Base-by-base conservation (phyloP, 2,888 invertebrate genomes). In the Cheilosia variabilis region DNA sequence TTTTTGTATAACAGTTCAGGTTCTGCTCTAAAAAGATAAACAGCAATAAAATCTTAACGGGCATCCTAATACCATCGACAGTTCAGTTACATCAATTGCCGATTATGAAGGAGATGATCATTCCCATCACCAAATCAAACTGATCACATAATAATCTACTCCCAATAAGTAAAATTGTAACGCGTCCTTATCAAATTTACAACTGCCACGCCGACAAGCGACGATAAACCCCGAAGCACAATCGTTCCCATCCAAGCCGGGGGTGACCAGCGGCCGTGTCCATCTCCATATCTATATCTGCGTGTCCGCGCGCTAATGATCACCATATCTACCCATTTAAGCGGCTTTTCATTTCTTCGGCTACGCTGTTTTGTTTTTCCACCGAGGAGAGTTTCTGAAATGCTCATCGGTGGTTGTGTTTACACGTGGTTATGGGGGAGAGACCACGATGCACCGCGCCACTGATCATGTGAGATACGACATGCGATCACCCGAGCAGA, bases 361-460 rank as follows among this genome's bases (percentile, higher is more conserved):
- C 75, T 80, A 80, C 84, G 84, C 79, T 84, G 76, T 62, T 84
- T 84, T 79, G 79, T 79, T 9, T 31, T 27, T 9, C 34, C 66
- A 63, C 37, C 52, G 62, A 62, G n/a, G 9, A 6, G 45, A 17
- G 45, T n/a, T 17, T 45, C 17, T 17, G 7, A 65, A 19, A 47
- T 65, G 84, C 58, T 84, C 80, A 43, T 50, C 52, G 78, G 65
- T 80, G 75, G 79, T 76, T 75, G 77, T 73, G 75, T 71, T 84
- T 84, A 84, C 84, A 84, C 79, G 84, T 84, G 84, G 79, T 84
- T 73, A 84, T 71, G 80, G 84, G 84, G 84, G 84, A 84, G 80
- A 84, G 65, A 80, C 84, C 52, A 69, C 65, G 79, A 75, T 84
- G 79, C 75, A 58, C 75, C 80, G 71, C 73, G 52, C 60, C 62